Conservation (phyloP, 2,113 vertebrate genomes). For the Oenanthe melanoleuca region DNA sequence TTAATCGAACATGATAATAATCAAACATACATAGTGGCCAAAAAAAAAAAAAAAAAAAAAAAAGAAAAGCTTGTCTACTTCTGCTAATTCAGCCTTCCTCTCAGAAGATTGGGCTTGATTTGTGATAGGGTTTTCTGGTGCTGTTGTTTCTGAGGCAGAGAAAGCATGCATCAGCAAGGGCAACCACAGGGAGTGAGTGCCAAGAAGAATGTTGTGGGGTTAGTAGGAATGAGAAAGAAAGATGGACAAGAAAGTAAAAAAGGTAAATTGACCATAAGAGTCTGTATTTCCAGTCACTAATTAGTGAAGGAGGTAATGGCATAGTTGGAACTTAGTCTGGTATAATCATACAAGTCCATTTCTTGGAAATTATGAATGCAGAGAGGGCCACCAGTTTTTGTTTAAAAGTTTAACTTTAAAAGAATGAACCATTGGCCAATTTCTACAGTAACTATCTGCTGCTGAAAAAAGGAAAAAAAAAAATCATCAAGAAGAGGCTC, state of each 20-base stretch:
- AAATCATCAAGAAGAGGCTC: background rate
- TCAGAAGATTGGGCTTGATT: background rate
- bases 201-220: background rate
- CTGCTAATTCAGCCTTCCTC: background rate
- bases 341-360: background rate
- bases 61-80: background rate
- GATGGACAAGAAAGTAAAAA: background rate
- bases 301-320: background rate
- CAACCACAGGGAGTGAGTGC: background rate
- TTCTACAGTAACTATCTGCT: background rate
- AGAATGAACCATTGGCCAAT: background rate
- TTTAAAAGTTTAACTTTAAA: background rate
- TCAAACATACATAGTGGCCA: background rate
- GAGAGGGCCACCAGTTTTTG: background rate
- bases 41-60: conserved; percentile 6
- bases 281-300: background rate
- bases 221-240: background rate
- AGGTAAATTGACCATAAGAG: background rate
- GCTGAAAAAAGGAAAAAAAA: background rate
- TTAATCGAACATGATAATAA: background rate
- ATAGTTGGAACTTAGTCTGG: background rate
- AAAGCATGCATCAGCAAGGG: background rate
- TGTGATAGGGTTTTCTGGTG: background rate
- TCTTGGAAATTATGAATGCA: background rate
- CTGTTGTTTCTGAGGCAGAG: background rate